Percentiles rank a stretch among this genome's conserved stretches.
Evolutionary conservation across 2,888 invertebrate genomes (phyloP).

Genomic region (Meteorus colon): DNA sequence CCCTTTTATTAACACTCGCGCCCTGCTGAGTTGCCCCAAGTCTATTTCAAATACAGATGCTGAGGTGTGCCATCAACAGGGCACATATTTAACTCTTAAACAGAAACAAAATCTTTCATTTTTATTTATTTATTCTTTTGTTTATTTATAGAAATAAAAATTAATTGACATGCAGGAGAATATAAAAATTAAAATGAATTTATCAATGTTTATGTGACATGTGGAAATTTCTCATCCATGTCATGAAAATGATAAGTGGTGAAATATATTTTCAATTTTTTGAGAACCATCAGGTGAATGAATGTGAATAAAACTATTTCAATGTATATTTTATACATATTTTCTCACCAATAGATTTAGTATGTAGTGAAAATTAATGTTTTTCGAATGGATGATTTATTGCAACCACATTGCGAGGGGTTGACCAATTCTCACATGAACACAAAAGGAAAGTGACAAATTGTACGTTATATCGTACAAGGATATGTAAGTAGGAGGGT

Average conservation of each 20-base stretch:
- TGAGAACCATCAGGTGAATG: too few species aligned
- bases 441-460: conserved; percentile 62
- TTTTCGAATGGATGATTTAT: conserved; percentile 62
- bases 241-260: too few species aligned
- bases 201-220: too few species aligned
- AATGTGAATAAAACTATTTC: too few species aligned
- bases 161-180: too few species aligned
- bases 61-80: conserved; percentile 45
- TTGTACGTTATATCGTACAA: conserved; percentile 54
- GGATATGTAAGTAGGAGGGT: conserved; percentile 31
- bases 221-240: too few species aligned
- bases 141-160: too few species aligned
- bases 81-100: conserved; percentile 19
- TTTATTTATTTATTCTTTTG: neutral
- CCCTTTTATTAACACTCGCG: conserved; percentile 49
- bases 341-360: neutral
- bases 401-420: conserved; percentile 60
- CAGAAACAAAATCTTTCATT: neutral
- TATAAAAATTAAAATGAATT: too few species aligned
- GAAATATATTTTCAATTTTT: too few species aligned
- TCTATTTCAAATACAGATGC: conserved; percentile 33
- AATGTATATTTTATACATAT: conserved; percentile 51
- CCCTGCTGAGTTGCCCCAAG: conserved; percentile 17
- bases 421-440: conserved; percentile 52
- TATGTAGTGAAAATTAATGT: conserved; percentile 58